Percentiles rank a stretch among this genome's conserved stretches.
These are phyloP conservation scores for Hylyphantes graminicola DNA, from an alignment of 1,140 invertebrate species.

Conservation along the genomic window DNA sequence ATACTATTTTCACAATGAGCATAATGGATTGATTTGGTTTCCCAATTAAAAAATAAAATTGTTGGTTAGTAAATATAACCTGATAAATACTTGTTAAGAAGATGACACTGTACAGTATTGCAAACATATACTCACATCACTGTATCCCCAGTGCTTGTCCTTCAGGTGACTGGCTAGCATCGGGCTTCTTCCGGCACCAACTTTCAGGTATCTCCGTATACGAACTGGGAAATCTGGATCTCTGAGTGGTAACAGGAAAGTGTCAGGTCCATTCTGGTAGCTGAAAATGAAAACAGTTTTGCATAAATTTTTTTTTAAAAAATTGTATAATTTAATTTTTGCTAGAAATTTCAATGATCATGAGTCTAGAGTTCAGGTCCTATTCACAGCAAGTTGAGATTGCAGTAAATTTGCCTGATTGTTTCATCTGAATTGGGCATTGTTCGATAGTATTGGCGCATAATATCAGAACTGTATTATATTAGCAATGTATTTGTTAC, in stretches of 20 bases:
- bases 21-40: too few relatives aligned
- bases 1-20: too few relatives aligned
- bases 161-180: slow-evolving; percentile 66
- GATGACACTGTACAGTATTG: too few relatives aligned
- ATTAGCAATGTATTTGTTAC: too few relatives aligned
- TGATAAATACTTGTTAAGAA: too few relatives aligned
- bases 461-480: too few relatives aligned
- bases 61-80: too few relatives aligned
- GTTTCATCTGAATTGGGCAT: too few relatives aligned
- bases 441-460: too few relatives aligned
- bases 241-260: slow-evolving; percentile 88
- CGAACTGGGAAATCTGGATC: slow-evolving; percentile 92
- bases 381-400: not conserved
- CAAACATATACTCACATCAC: slow-evolving; percentile 45
- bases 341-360: not conserved
- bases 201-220: slow-evolving; percentile 90
- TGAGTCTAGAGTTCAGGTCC: not conserved
- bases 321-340: too few relatives aligned
- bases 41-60: too few relatives aligned
- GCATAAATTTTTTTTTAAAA: too few relatives aligned
- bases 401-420: not conserved
- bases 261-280: slow-evolving; percentile 95
- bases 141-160: slow-evolving; percentile 64
- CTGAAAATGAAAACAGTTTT: slow-evolving; percentile 69
- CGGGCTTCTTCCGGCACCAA: slow-evolving; percentile 77